Percentiles rank a stretch among this genome's conserved stretches.
Evolutionary conservation across 2,888 invertebrate genomes (phyloP).

Genomic region (Lithosia quadra): DNA sequence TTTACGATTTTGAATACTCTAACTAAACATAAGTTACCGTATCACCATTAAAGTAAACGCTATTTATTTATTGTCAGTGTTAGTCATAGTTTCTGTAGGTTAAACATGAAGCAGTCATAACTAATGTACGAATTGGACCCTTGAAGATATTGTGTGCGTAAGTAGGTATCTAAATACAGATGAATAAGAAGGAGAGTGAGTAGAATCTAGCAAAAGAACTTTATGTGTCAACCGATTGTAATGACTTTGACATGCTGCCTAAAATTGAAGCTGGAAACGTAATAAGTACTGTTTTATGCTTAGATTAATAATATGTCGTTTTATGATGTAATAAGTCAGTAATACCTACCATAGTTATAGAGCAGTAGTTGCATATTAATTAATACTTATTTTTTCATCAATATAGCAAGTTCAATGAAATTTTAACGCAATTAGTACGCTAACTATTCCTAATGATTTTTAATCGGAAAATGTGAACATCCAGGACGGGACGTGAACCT

Average conservation of each 20-base stretch:
- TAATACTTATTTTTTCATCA: no score
- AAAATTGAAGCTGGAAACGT: not conserved
- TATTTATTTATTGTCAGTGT: constrained; percentile 22
- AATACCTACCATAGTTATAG: no score
- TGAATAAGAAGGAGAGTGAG: not conserved
- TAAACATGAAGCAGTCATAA: not conserved
- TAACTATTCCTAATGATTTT: no score
- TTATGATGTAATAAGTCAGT: no score
- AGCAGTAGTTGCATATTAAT: no score
- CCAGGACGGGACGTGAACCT: no score
- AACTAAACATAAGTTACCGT: constrained; percentile 34
- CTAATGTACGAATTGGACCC: constrained; percentile 6
- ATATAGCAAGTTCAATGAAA: no score
- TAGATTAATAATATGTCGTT: no score
- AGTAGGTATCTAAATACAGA: not conserved
- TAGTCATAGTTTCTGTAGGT: constrained; percentile 21
- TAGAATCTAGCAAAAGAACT: not conserved
- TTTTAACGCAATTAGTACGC: no score
- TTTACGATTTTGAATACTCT: constrained; percentile 39
- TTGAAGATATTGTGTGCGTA: not conserved
- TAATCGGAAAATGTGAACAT: no score
- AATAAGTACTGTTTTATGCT: no score
- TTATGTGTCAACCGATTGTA: not conserved
- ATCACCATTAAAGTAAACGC: constrained; percentile 25
- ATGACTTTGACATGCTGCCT: not conserved